Evolutionary conservation across 2,888 invertebrate genomes (phyloP).

Genomic region (Melolontha melolontha): DNA sequence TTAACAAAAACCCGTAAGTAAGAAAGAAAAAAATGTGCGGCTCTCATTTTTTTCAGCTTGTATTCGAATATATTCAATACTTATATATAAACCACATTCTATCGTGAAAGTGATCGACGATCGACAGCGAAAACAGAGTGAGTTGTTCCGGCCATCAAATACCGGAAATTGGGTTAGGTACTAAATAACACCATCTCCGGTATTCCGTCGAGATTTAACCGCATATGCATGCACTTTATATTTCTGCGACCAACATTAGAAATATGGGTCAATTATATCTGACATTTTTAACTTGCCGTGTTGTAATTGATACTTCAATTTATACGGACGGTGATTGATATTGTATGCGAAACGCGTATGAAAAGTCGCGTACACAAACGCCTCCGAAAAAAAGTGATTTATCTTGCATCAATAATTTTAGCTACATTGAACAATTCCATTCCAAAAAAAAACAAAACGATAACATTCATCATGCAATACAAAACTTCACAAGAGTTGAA

Average conservation of each 20-base stretch:
- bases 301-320: constrained; percentile 27
- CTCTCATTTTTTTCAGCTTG: too few relatives aligned
- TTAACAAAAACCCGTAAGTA: too few relatives aligned
- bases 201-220: constrained; percentile 57
- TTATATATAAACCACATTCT: constrained; percentile 27
- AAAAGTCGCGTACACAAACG: neutral
- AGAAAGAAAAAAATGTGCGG: too few relatives aligned
- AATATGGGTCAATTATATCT: constrained; percentile 10
- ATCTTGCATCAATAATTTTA: constrained; percentile 35
- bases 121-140: constrained; percentile 57
- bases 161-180: constrained; percentile 63
- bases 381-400: constrained; percentile 30
- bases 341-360: constrained; percentile 18
- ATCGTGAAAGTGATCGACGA: constrained; percentile 55
- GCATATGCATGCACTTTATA: constrained; percentile 53
- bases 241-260: constrained; percentile 30
- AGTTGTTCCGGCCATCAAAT: constrained; percentile 59
- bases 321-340: constrained; percentile 27
- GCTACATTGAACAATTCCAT: constrained; percentile 37
- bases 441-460: neutral
- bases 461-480: too few relatives aligned
- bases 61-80: neutral
- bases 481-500: too few relatives aligned
- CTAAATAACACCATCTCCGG: constrained; percentile 61
- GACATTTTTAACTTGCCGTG: constrained; percentile 9